phyloP scores from a whole-genome alignment of 2,888 invertebrate genomes.

The Eudemis profundana region DNA sequence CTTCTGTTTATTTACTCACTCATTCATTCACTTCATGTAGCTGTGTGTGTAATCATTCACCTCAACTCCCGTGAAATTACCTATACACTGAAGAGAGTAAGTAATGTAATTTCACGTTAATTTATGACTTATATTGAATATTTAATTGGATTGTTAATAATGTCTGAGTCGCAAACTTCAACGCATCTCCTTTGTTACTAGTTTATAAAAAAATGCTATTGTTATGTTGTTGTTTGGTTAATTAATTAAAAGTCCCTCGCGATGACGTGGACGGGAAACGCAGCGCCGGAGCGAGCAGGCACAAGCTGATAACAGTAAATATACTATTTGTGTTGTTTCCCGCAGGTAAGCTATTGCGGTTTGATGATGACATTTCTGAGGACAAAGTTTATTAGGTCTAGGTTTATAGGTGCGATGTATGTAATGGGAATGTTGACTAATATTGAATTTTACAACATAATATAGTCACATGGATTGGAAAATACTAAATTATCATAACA shows the following conservation, averaged over 20 bases:
- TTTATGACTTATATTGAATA: too few species aligned
- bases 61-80: too few species aligned
- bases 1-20: too few species aligned
- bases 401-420: not conserved
- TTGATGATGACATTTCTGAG: conserved; percentile 5
- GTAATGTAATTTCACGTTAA: not conserved
- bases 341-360: conserved; percentile 23
- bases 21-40: too few species aligned
- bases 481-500: too few species aligned
- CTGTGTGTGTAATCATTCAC: too few species aligned
- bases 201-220: conserved; percentile 60
- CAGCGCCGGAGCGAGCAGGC: conserved; percentile 3
- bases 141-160: conserved; percentile 51
- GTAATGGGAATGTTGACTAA: not conserved
- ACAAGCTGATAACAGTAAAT: not conserved
- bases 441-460: not conserved
- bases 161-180: conserved; percentile 46
- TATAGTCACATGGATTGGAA: too few species aligned
- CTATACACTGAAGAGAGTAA: not conserved
- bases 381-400: not conserved
- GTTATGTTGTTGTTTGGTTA: conserved; percentile 62
- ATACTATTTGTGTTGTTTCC: conserved; percentile 6
- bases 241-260: conserved; percentile 58
- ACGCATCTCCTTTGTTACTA: conserved; percentile 51
- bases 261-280: conserved; percentile 47